Conservation (phyloP, 2,797 vertebrate genomes). For the Silurus aristotelis region DNA sequence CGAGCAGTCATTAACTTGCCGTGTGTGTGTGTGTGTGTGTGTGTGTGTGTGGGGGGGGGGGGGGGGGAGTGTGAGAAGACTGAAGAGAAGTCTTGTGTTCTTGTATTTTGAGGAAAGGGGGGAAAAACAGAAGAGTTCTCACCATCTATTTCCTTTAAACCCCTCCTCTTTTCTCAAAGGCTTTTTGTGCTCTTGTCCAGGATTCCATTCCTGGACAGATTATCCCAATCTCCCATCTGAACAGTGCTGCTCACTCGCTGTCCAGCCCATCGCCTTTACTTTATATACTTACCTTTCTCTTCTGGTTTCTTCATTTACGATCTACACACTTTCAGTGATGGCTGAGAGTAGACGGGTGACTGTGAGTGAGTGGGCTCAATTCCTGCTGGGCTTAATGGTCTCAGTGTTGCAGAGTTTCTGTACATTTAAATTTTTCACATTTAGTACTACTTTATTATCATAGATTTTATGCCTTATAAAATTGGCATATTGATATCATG, state of each 20-base stretch:
- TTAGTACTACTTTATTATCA: not conserved
- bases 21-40: constrained; percentile 36
- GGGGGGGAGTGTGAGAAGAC: not conserved
- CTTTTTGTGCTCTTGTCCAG: constrained; percentile 64
- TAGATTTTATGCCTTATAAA: not conserved
- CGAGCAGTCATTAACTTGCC: constrained; percentile 47
- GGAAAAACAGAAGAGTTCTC: constrained; percentile 19
- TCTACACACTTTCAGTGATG: not conserved
- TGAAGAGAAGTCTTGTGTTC: constrained; percentile 12
- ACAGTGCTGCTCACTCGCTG: not conserved
- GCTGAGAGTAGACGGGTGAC: not conserved
- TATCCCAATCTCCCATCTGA: constrained; percentile 63
- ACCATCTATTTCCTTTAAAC: constrained; percentile 33
- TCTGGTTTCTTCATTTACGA: constrained; percentile 16
- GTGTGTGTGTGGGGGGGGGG: not conserved
- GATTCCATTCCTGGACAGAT: constrained; percentile 77
- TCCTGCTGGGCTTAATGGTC: constrained; percentile 32
- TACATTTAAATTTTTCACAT: not conserved
- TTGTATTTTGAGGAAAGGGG: not conserved
- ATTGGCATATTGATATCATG: not conserved
- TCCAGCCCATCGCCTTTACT: not conserved
- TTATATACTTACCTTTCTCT: not conserved
- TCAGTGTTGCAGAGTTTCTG: not conserved
- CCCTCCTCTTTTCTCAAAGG: constrained; percentile 54
- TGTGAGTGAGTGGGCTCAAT: not conserved